phyloP scores from a whole-genome alignment of 2,113 vertebrate species.

The Phrynosoma blainvillii region DNA sequence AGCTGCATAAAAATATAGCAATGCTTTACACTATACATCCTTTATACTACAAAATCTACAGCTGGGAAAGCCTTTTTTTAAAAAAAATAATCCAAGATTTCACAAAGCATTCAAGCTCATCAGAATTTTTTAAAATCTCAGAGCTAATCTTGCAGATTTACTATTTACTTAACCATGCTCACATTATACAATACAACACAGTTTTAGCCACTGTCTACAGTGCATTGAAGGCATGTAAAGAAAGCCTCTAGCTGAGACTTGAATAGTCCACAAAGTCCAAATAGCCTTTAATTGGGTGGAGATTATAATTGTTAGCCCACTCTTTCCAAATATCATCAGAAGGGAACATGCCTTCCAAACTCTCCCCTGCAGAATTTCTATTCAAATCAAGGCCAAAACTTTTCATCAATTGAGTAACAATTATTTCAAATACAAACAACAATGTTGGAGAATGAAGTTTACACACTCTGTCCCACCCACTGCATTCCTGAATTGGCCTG shows the following conservation, averaged over 20 bases:
- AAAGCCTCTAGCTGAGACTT: neutral
- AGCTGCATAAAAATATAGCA: neutral
- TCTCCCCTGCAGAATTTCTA: too few relatives aligned
- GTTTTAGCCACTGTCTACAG: neutral
- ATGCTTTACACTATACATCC: too few relatives aligned
- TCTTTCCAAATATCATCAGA: neutral
- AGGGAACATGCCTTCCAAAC: neutral
- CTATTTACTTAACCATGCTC: neutral
- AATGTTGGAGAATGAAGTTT: too few relatives aligned
- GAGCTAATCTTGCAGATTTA: neutral
- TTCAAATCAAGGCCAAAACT: too few relatives aligned
- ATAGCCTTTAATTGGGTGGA: neutral
- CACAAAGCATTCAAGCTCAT: too few relatives aligned
- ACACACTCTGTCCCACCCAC: too few relatives aligned
- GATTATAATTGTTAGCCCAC: neutral
- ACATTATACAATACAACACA: neutral
- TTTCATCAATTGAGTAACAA: too few relatives aligned
- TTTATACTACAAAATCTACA: too few relatives aligned
- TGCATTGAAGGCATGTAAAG: neutral
- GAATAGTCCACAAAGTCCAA: neutral
- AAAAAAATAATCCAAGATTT: too few relatives aligned
- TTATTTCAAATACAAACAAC: too few relatives aligned
- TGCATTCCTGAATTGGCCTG: too few relatives aligned
- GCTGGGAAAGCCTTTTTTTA: too few relatives aligned
- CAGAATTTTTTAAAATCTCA: neutral